Percentiles rank a stretch among this genome's conserved stretches.
Conservation (phyloP, 2,888 invertebrate genomes). For the Yponomeuta cagnagella region DNA sequence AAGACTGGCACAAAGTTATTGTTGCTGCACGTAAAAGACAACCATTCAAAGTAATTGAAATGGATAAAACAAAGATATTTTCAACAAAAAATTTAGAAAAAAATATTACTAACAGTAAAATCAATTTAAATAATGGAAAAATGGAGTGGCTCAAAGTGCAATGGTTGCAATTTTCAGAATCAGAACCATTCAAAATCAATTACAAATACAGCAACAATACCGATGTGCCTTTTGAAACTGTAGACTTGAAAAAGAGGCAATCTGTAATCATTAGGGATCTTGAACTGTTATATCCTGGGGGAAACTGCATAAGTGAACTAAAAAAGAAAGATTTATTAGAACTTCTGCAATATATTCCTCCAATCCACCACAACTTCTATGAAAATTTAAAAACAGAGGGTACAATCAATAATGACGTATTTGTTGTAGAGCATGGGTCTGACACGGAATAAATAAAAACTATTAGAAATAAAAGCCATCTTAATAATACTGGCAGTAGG, state of each 20-base stretch:
- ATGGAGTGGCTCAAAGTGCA: background rate
- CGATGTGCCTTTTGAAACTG: background rate
- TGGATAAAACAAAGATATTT: too few species aligned
- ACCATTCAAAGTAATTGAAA: too few species aligned
- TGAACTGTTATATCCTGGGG: background rate
- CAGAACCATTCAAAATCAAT: background rate
- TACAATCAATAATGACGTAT: background rate
- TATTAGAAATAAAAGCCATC: too few species aligned
- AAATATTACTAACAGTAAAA: too few species aligned
- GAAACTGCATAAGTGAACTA: background rate
- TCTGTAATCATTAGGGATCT: background rate
- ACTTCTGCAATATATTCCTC: background rate
- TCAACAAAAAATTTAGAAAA: too few species aligned
- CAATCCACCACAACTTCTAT: constrained; percentile 1
- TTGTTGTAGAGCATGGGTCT: too few species aligned
- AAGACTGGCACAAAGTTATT: too few species aligned
- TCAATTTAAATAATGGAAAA: background rate
- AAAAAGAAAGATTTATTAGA: background rate
- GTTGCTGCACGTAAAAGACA: too few species aligned
- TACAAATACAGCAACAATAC: background rate
- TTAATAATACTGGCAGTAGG: too few species aligned
- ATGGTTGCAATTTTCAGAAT: background rate
- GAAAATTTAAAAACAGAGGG: constrained; percentile 1
- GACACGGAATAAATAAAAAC: too few species aligned
- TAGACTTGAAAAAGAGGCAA: background rate